Base-by-base conservation (phyloP, 2,797 vertebrate species). In the Aselliscus stoliczkanus region DNA sequence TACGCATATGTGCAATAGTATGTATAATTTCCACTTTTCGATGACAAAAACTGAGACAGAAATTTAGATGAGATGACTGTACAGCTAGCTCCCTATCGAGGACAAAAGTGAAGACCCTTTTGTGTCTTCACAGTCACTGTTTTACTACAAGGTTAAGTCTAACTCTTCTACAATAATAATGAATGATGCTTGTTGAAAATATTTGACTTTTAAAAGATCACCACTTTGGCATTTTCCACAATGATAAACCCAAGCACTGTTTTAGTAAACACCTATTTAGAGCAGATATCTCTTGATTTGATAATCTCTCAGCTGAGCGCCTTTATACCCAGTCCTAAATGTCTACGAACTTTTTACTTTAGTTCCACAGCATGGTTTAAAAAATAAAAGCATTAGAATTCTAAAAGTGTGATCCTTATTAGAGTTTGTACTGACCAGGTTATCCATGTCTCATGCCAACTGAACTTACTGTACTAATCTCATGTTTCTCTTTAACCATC, bases 401-500 rank as follows among this genome's bases (percentile, higher is more conserved):
- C 65, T 64, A 18, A 23, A 90, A 92, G 90, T 58, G 29, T 37
- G 27, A 72, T 39, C 8, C 90, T 80, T 44, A 73, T 50, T 73
- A 93, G 39, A 27, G 54, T 95, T 93, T 94, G 15, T 70, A 34
- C 34, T 64, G 70, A 64, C 58, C 1, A 0, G 29, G 15, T 54
- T 79, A n/a, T 62, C 27, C 27, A 17, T 80, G n/a, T 25, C 5
- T 23, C 0, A 0, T 52, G 34, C 77, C 70, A 76, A 1, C 9
- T 86, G 62, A 20, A 72, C 34, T 39, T 85, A 20, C n/a, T 73
- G 58, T 18, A 52, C 4, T 64, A 23, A 18, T 67, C 82, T 50
- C 67, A 37, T 25, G 10, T 31, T 92, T 90, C 27, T 56, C n/a
- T 93, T 81, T 95, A 96, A 92, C 88, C 47, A 94, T 69, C 94